A percentile compares a stretch with the other conserved stretches of the same genome.
phyloP scores from a whole-genome alignment of 2,797 vertebrate species.

The Anableps anableps region DNA sequence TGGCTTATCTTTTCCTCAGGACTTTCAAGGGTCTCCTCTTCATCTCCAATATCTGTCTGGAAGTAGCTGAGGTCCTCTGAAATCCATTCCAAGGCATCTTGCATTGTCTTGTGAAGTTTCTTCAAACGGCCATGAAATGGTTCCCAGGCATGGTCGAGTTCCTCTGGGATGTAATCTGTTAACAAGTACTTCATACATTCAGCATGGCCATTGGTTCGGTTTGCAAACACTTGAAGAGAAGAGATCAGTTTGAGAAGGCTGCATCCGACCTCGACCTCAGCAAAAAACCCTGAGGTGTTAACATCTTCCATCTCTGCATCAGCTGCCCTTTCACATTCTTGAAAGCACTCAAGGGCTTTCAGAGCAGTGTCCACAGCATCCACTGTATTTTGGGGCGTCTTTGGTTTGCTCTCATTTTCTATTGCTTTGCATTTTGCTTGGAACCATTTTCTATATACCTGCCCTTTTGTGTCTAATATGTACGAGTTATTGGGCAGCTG shows the following conservation, averaged over 20 bases:
- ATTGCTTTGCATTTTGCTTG: conserved; percentile 66
- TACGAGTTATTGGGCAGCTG: conserved; percentile 80
- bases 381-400: conserved; percentile 61
- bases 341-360: conserved; percentile 84
- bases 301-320: conserved; percentile 70
- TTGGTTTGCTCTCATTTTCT: conserved; percentile 58
- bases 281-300: conserved; percentile 79
- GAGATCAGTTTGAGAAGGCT: conserved; percentile 80
- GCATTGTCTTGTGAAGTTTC: conserved; percentile 76
- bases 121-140: conserved; percentile 80
- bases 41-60: conserved; percentile 83
- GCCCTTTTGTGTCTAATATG: conserved; percentile 87
- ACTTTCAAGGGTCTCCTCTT: conserved; percentile 43
- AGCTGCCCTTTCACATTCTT: conserved; percentile 79
- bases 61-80: conserved; percentile 88
- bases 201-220: conserved; percentile 42
- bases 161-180: conserved; percentile 81
- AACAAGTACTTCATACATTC: conserved; percentile 81
- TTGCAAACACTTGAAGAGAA: conserved; percentile 72
- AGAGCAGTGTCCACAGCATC: conserved; percentile 79
- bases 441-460: conserved; percentile 86
- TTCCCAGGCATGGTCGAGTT: conserved; percentile 76
- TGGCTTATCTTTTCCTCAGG: conserved; percentile 75
- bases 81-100: conserved; percentile 84
- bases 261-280: conserved; percentile 83